phyloP scores from a whole-genome alignment of 2,797 vertebrate genomes.

The Spea hammondii region DNA sequence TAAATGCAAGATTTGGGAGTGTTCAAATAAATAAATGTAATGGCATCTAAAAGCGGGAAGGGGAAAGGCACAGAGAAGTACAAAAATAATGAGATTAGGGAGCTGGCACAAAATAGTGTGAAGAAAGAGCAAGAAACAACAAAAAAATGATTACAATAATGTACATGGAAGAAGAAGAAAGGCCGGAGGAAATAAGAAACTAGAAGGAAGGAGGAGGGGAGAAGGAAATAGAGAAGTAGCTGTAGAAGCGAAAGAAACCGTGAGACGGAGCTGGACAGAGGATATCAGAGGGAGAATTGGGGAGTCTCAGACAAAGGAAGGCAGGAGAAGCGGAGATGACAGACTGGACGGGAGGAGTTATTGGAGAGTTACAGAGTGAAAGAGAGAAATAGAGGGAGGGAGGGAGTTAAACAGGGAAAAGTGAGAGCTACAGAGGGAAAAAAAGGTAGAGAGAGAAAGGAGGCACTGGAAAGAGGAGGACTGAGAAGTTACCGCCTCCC shows the following conservation, averaged over 20 bases:
- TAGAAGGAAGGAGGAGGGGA: constrained; percentile 33
- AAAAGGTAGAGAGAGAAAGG: constrained; percentile 1
- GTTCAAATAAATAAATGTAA: too few species aligned
- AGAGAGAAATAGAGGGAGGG: constrained; percentile 23
- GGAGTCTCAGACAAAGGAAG: constrained; percentile 38
- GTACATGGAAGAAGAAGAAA: not conserved
- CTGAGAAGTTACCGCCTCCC: constrained; percentile 34
- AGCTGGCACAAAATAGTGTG: not conserved
- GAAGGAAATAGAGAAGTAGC: constrained; percentile 43
- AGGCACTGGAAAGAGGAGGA: constrained; percentile 32
- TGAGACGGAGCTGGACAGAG: constrained; percentile 9
- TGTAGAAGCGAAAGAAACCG: not conserved
- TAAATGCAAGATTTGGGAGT: too few species aligned
- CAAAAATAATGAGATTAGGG: not conserved
- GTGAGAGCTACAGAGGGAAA: constrained; percentile 3
- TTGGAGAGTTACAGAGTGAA: constrained; percentile 21
- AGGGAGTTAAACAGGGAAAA: constrained; percentile 8
- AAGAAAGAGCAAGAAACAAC: not conserved
- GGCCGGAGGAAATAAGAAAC: constrained; percentile 14
- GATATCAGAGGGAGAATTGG: constrained; percentile 11
- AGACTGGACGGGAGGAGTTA: constrained; percentile 28
- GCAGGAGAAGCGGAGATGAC: constrained; percentile 3
- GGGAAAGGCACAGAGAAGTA: not conserved
- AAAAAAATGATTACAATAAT: not conserved
- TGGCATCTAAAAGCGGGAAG: not conserved